Base-by-base conservation (phyloP, 35 echinoderm and acorn worm species). In the Apostichopus parvimensis region DNA sequence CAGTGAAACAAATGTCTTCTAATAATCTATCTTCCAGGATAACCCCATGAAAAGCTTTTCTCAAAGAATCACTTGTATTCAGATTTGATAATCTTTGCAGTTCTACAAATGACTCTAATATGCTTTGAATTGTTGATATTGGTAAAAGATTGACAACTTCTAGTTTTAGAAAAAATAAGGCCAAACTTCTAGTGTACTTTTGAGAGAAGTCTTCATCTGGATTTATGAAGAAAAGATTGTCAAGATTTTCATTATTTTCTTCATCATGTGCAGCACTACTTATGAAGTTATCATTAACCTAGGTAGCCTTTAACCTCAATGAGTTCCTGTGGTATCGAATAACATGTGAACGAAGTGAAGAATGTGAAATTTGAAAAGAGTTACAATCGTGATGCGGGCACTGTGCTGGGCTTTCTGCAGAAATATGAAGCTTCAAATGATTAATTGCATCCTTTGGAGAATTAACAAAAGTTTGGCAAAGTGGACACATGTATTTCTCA, bases 61-160 rank as follows among this genome's bases (percentile, higher is more conserved):
- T 79, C 34, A 79, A 20, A 13, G 77, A 79, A 9, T 79, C 9
- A 79, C 77, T 79, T 79, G 77, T 52, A 20, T 13, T 13, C 9
- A 10, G 9, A 79, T 15, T 15, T 79, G 77, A 13, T 79, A 79
- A 9, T 52, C n/a, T 79, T 20, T 13, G 1, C 20, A 79, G n/a
- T 3, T 79, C 77, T 13, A 9, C 9, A 79, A 52, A 20, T 13
- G 77, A 9, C 9, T 9, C 9, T 20, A 79, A 9, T 13, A 79
- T 1, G n/a, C n/a, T 9, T 20, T 79, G 77, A 79, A 79, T 79
- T 79, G 77, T 79, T 79, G 77, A 79, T 20, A 79, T 20, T 22
- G 77, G 77, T 79, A 79, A 8, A 79, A 79, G 77, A 52, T 79
- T 9, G 8, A 79, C 77, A 79, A 20, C 77, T 79, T 79, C 77